These are phyloP conservation scores for Enteromius treurensis DNA, from an alignment of 2,797 vertebrate genomes.

Conservation along the genomic window DNA sequence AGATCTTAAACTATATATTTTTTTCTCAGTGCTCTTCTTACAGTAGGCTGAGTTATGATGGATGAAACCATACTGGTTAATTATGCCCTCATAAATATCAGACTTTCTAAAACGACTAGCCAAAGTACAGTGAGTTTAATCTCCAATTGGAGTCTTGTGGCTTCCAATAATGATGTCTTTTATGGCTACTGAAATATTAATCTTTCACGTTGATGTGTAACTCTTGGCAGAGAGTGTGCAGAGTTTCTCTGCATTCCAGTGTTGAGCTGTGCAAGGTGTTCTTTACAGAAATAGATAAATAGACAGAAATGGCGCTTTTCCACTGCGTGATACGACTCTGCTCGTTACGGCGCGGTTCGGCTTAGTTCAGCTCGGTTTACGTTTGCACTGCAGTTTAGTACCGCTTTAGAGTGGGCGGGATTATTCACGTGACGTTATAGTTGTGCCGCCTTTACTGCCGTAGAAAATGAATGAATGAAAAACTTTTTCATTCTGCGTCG, in stretches of 20 bases:
- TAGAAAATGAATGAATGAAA: no score
- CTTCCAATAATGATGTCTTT: conserved; percentile 37
- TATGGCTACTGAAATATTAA: conserved; percentile 57
- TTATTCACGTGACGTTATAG: no score
- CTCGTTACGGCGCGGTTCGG: no score
- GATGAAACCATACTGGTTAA: conserved; percentile 13
- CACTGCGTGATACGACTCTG: no score
- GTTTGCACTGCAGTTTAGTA: no score
- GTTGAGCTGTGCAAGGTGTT: conserved; percentile 33
- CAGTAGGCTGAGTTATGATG: background rate
- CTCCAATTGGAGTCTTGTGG: conserved; percentile 37
- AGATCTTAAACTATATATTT: background rate
- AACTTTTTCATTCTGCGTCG: no score
- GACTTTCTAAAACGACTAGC: conserved; percentile 41
- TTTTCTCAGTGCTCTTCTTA: background rate
- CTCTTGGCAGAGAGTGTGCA: conserved; percentile 11
- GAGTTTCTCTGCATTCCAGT: background rate
- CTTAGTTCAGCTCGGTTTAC: no score
- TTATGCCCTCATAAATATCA: conserved; percentile 34
- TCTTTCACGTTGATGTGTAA: conserved; percentile 33
- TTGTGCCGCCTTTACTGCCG: no score
- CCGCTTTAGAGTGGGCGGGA: no score
- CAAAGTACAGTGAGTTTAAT: conserved; percentile 41
- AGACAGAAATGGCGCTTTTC: no score
- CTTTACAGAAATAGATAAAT: conserved; percentile 37